Conservation (phyloP, 1,140 invertebrate species). For the Sesamia nonagrioides region DNA sequence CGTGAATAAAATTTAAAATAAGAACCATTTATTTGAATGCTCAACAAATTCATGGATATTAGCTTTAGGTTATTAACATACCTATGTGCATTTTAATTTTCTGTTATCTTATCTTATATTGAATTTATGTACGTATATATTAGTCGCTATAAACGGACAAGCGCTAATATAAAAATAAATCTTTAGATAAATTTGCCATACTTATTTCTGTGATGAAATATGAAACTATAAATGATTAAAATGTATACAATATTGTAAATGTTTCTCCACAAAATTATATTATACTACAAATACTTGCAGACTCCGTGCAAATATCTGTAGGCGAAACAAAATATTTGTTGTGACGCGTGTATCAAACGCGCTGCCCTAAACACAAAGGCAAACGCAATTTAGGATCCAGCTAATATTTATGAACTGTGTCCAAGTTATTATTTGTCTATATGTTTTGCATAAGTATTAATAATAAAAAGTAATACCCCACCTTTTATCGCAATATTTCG, state of each 20-base stretch:
- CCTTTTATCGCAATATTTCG: constrained; percentile 77
- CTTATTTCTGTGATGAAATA: background rate
- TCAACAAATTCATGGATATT: constrained; percentile 2
- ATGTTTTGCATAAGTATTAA: too few relatives aligned
- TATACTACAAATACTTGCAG: background rate
- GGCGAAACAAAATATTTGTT: constrained; percentile 15
- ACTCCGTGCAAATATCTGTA: background rate
- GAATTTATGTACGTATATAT: too few relatives aligned
- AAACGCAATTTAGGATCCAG: background rate
- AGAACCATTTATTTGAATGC: constrained; percentile 11
- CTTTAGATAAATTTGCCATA: too few relatives aligned
- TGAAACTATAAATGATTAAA: background rate
- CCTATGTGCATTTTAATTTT: background rate
- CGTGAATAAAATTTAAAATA: constrained; percentile 35
- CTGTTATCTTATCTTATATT: background rate
- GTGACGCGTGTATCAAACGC: background rate
- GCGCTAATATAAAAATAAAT: too few relatives aligned
- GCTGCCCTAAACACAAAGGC: constrained; percentile 1
- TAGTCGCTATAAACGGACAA: background rate
- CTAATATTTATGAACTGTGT: background rate
- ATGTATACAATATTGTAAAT: too few relatives aligned
- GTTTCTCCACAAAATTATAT: background rate
- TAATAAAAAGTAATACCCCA: background rate
- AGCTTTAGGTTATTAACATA: background rate
- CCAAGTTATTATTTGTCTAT: background rate